These are phyloP conservation scores for Festucalex cinctus DNA, from an alignment of 2,113 vertebrate genomes.

Conservation along the genomic window DNA sequence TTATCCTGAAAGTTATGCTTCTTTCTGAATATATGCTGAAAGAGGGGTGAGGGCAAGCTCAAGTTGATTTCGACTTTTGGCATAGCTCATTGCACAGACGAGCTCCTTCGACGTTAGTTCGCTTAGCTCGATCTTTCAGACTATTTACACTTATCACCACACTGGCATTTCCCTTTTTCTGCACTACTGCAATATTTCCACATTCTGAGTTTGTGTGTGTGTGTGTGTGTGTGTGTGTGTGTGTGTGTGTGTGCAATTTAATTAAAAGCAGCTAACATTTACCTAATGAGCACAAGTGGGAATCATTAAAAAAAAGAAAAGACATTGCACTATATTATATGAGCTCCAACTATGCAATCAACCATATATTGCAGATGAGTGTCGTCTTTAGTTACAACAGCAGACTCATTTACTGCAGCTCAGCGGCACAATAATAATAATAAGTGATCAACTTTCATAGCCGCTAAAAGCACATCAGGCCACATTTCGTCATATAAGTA, in stretches of 20 bases:
- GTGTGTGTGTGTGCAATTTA: neutral
- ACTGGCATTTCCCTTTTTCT: constrained; percentile 45
- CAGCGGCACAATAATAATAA: constrained; percentile 8
- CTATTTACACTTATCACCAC: constrained; percentile 69
- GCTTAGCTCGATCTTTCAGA: constrained; percentile 39
- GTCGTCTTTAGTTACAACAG: constrained; percentile 6
- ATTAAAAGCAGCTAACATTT: neutral
- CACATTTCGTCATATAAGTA: constrained; percentile 3
- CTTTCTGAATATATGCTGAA: too few relatives aligned
- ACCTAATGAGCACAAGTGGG: neutral
- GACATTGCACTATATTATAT: too few relatives aligned
- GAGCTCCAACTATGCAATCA: too few relatives aligned
- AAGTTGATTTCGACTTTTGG: constrained; percentile 38
- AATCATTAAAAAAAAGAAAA: too few relatives aligned
- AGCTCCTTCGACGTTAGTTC: constrained; percentile 59
- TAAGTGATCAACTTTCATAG: neutral
- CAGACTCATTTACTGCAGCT: constrained; percentile 14
- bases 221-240: too few relatives aligned
- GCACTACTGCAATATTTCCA: constrained; percentile 25
- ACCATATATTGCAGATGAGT: too few relatives aligned
- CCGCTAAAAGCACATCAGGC: neutral
- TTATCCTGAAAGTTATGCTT: too few relatives aligned
- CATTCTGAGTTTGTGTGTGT: neutral
- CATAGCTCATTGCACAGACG: constrained; percentile 60
- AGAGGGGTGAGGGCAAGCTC: neutral